Conservation (phyloP, 1,140 invertebrate genomes). For the Meteorus sp. region DNA sequence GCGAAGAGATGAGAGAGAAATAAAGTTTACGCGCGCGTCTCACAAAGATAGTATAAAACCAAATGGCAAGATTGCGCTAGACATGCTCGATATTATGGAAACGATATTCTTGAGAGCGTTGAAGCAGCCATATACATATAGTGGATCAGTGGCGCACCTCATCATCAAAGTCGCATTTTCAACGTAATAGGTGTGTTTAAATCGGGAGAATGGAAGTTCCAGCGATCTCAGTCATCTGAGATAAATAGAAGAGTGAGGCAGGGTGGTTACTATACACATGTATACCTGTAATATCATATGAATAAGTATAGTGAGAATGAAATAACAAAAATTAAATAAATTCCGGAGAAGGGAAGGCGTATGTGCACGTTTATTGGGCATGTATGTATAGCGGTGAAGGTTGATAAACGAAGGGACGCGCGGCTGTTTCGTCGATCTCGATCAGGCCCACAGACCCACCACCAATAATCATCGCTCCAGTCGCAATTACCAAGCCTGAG, state of each 20-base stretch:
- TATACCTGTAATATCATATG: too few species aligned
- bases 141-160: conserved; percentile 34
- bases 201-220: conserved; percentile 7
- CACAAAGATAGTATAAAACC: background rate
- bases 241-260: background rate
- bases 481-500: conserved; percentile 28
- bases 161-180: conserved; percentile 59
- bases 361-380: too few species aligned
- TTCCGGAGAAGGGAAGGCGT: background rate
- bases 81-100: too few species aligned
- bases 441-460: conserved; percentile 25
- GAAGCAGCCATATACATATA: too few species aligned
- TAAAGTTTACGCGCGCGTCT: too few species aligned
- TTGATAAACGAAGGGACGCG: conserved; percentile 7
- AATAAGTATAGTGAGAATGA: background rate
- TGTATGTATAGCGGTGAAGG: background rate
- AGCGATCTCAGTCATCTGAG: background rate
- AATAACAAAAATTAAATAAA: background rate
- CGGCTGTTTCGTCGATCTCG: conserved; percentile 30
- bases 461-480: conserved; percentile 30
- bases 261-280: too few species aligned
- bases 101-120: too few species aligned
- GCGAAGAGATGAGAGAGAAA: conserved; percentile 15
- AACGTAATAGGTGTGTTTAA: conserved; percentile 50
- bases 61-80: too few species aligned